Evolutionary conservation across 2,888 invertebrate species (phyloP).

Genomic region (Synanthedon vespiformis): DNA sequence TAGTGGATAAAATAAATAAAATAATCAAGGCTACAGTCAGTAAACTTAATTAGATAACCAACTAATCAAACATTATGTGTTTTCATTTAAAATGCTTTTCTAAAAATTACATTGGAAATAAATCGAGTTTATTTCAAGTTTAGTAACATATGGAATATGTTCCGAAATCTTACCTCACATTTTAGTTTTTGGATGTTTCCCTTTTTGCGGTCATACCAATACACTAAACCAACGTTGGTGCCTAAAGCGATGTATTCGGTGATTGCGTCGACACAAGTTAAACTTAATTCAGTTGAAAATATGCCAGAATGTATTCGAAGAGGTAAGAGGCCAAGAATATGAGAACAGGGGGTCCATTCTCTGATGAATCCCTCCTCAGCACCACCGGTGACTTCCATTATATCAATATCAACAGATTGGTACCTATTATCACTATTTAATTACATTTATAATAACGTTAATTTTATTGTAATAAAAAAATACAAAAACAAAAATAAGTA

Average conservation of each 20-base stretch:
- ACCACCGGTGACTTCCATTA: conserved; percentile 55
- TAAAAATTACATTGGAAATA: neutral
- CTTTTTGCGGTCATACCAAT: conserved; percentile 86
- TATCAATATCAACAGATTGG: conserved; percentile 1
- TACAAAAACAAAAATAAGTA: too few species aligned
- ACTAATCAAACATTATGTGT: too few species aligned
- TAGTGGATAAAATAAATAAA: too few species aligned
- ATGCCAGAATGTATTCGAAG: conserved; percentile 79
- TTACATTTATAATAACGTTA: neutral
- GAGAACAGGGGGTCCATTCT: conserved; percentile 86
- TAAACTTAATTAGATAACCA: too few species aligned
- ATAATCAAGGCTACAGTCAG: too few species aligned
- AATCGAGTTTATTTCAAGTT: conserved; percentile 5
- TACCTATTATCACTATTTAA: neutral
- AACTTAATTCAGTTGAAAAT: conserved; percentile 78
- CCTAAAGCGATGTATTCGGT: conserved; percentile 86
- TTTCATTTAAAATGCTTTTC: too few species aligned
- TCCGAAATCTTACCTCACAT: conserved; percentile 77
- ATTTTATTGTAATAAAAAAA: neutral
- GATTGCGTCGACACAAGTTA: conserved; percentile 87
- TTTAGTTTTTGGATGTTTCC: conserved; percentile 82
- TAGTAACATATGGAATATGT: conserved; percentile 6
- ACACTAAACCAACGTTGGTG: conserved; percentile 86
- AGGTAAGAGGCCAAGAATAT: conserved; percentile 82
- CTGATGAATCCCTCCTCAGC: conserved; percentile 69